Evolutionary conservation across 2,113 vertebrate species (phyloP).

Genomic region (Phyllostomus hastatus): DNA sequence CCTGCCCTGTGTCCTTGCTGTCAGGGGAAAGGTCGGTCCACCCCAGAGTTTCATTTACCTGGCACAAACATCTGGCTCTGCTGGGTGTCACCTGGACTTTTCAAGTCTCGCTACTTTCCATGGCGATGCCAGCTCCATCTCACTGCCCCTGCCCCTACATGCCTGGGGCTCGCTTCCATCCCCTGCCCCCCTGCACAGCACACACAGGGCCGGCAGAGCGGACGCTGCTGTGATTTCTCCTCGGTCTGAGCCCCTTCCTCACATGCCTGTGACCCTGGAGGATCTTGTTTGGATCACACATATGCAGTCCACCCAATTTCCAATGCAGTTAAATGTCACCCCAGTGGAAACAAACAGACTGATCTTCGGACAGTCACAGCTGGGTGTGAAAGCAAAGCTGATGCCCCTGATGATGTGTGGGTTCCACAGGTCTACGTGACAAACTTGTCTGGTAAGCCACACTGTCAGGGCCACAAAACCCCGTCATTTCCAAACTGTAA

Average conservation of each 20-base stretch:
- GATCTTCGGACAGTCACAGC: neutral
- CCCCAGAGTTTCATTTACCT: neutral
- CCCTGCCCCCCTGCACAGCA: neutral
- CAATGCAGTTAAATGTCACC: neutral
- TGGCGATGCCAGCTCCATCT: neutral
- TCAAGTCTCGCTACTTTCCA: neutral
- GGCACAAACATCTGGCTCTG: neutral
- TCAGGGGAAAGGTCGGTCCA: neutral
- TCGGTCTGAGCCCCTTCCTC: neutral
- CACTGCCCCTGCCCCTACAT: rapidly evolving
- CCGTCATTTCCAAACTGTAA: neutral
- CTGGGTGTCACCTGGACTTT: neutral
- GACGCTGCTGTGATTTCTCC: neutral
- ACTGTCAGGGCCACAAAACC: neutral
- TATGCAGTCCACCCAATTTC: neutral
- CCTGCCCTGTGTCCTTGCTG: neutral
- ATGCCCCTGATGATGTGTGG: neutral
- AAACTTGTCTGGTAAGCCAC: neutral
- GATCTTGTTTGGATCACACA: neutral
- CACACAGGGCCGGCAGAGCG: neutral
- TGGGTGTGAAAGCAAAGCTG: neutral
- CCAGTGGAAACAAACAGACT: neutral
- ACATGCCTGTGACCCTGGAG: neutral
- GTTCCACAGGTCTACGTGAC: neutral
- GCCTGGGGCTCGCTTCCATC: neutral